These are phyloP conservation scores for Peromyscus californicus DNA, from an alignment of 2,113 vertebrate genomes.

Conservation along the genomic window DNA sequence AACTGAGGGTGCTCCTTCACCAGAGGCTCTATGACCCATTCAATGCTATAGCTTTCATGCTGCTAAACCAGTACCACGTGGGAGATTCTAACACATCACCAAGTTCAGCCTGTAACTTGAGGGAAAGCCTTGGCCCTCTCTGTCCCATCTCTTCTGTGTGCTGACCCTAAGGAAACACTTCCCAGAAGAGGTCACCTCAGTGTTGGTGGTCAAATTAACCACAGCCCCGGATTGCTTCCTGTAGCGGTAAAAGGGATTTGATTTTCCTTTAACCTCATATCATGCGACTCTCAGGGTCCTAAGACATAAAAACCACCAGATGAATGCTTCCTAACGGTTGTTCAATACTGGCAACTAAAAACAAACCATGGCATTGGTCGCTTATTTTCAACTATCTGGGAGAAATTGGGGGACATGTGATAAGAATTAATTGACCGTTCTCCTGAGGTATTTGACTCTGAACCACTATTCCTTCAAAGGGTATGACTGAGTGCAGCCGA, in stretches of 20 bases:
- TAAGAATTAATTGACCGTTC: neutral
- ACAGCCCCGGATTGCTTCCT: neutral
- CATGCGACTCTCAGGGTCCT: neutral
- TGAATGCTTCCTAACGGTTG: neutral
- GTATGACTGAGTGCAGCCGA: neutral
- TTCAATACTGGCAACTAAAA: neutral
- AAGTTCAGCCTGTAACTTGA: neutral
- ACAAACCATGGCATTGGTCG: neutral
- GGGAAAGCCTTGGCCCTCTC: neutral
- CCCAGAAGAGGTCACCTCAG: neutral
- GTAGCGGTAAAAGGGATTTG: neutral
- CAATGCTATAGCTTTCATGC: neutral
- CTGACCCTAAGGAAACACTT: neutral
- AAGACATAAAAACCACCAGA: slow-evolving; percentile 21
- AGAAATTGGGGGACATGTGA: neutral
- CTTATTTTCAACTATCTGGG: neutral
- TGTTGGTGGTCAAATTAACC: neutral
- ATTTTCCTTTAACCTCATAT: neutral
- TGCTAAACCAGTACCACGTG: neutral
- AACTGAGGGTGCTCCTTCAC: neutral
- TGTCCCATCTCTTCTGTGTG: neutral
- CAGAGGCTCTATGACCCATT: neutral
- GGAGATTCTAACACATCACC: neutral
- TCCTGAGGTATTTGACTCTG: neutral
- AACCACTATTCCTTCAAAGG: neutral